Conservation (phyloP, 1,140 invertebrate species). For the Nephila pilipes region DNA sequence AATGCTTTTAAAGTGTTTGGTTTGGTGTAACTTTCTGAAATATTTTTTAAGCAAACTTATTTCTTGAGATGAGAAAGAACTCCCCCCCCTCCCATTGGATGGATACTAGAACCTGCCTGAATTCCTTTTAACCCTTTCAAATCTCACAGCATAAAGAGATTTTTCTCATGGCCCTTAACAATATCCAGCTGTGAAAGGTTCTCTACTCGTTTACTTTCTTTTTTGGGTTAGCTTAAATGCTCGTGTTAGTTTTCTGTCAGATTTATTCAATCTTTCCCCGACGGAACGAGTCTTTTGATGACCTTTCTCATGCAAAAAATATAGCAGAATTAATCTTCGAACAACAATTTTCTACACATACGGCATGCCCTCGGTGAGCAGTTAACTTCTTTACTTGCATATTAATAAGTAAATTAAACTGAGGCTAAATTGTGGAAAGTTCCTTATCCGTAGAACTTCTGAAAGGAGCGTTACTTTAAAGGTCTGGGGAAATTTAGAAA, state of each 20-base stretch:
- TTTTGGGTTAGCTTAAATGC: background rate
- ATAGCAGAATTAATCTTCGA: constrained; percentile 5
- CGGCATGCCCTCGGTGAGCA: background rate
- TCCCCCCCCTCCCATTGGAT: background rate
- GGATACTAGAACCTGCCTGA: constrained; percentile 34
- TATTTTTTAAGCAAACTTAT: background rate
- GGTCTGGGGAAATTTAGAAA: background rate
- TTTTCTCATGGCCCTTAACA: constrained; percentile 4
- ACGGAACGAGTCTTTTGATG: background rate
- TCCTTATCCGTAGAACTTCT: background rate
- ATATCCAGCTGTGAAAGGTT: constrained; percentile 27
- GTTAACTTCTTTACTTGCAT: constrained; percentile 1
- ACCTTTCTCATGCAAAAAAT: background rate
- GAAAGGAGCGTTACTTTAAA: background rate
- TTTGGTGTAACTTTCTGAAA: background rate
- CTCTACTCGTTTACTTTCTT: background rate
- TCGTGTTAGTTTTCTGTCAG: background rate
- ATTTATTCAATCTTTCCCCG: background rate
- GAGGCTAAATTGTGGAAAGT: background rate
- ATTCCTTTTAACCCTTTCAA: constrained; percentile 47
- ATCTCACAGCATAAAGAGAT: background rate
- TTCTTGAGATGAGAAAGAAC: too few relatives aligned
- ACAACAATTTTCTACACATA: background rate
- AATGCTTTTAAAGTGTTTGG: too few relatives aligned
- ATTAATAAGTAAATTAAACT: background rate